Conservation (phyloP, 1,140 invertebrate species). For the Micrasema minimum region DNA sequence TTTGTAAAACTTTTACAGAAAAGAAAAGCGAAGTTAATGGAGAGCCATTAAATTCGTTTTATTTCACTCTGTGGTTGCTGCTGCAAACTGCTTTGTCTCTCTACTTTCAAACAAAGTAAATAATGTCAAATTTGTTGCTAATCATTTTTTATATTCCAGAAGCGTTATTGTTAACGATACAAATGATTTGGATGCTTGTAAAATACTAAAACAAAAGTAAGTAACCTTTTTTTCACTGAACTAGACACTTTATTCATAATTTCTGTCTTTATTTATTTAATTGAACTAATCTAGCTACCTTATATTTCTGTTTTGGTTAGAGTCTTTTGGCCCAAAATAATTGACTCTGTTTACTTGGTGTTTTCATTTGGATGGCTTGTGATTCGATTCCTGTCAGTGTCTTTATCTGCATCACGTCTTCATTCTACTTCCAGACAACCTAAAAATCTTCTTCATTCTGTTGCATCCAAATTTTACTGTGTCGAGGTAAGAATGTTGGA, state of each 20-base stretch:
- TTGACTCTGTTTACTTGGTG: conserved; percentile 70
- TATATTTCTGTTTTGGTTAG: neutral
- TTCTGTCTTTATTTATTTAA: too few species aligned
- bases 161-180: too few species aligned
- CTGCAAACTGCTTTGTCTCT: too few species aligned
- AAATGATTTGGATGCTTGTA: neutral
- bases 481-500: conserved; percentile 72
- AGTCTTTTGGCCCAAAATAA: neutral
- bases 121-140: too few species aligned
- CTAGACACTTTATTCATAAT: too few species aligned
- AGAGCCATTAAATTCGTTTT: too few species aligned
- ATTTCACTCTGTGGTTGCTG: too few species aligned
- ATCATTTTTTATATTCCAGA: too few species aligned
- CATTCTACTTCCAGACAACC: conserved; percentile 71
- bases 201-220: conserved; percentile 12
- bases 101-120: too few species aligned
- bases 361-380: conserved; percentile 75
- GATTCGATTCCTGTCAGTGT: conserved; percentile 71
- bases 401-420: conserved; percentile 73
- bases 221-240: neutral
- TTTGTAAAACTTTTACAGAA: too few species aligned
- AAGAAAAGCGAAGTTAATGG: too few species aligned
- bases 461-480: conserved; percentile 71
- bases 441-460: conserved; percentile 70
- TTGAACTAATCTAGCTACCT: too few species aligned